Conservation (phyloP, 2,797 vertebrate species). For the Arrhamphus sclerolepis region DNA sequence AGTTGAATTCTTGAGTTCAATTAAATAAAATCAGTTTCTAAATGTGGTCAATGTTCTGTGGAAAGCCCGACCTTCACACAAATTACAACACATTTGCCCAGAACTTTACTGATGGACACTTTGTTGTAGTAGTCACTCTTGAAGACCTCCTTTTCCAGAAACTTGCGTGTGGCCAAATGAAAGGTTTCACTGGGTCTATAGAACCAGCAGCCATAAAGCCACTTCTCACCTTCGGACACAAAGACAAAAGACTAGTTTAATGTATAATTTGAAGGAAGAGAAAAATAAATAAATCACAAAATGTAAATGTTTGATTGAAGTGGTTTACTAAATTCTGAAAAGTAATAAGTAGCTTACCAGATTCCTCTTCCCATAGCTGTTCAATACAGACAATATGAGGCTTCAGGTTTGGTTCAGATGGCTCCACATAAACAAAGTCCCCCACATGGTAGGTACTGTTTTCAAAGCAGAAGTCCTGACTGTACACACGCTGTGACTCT, state of each 20-base stretch:
- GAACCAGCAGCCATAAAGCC: slow-evolving; percentile 98
- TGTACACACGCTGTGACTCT: slow-evolving; percentile 84
- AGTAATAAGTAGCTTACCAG: slow-evolving; percentile 75
- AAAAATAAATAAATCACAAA: neutral
- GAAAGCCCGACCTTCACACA: slow-evolving; percentile 91
- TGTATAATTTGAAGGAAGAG: neutral
- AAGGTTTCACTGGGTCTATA: slow-evolving; percentile 98
- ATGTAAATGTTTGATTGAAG: neutral
- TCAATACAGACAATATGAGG: slow-evolving; percentile 98
- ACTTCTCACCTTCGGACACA: slow-evolving; percentile 87
- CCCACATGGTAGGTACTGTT: slow-evolving; percentile 94
- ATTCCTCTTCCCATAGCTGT: slow-evolving; percentile 93
- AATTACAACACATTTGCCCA: slow-evolving; percentile 96
- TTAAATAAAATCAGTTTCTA: neutral
- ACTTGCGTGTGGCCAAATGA: slow-evolving; percentile 95
- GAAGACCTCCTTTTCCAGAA: slow-evolving; percentile 98
- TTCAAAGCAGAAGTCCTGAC: slow-evolving; percentile 93
- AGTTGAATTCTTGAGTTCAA: neutral
- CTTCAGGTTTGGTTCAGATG: slow-evolving; percentile 89
- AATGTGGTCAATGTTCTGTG: neutral
- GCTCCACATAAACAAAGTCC: slow-evolving; percentile 95
- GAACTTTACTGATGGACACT: slow-evolving; percentile 91
- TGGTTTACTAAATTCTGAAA: neutral
- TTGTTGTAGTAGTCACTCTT: slow-evolving; percentile 98
- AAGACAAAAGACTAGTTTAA: neutral